These are phyloP conservation scores for Reinhardtius hippoglossoides DNA, from an alignment of 2,113 vertebrate species.

Conservation along the genomic window DNA sequence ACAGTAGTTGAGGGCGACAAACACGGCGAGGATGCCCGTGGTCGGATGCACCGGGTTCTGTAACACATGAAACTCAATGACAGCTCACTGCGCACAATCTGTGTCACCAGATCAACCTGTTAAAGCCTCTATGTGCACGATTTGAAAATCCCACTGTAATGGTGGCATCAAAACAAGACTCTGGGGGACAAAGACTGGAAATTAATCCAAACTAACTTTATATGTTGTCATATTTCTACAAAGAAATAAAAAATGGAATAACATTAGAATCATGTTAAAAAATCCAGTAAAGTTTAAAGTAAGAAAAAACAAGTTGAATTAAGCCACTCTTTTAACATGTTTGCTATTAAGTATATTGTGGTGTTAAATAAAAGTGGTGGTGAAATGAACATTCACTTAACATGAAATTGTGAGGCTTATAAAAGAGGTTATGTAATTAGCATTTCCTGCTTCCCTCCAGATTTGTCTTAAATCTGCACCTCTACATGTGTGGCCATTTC, in stretches of 20 bases:
- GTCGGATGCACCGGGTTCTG: conserved; percentile 87
- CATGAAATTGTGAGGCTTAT: too few relatives aligned
- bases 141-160: background rate
- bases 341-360: too few relatives aligned
- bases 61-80: conserved; percentile 24
- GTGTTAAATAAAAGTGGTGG: too few relatives aligned
- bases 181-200: background rate
- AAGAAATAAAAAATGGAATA: background rate
- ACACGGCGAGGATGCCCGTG: conserved; percentile 91
- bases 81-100: background rate
- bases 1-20: conserved; percentile 93
- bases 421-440: too few relatives aligned
- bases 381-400: too few relatives aligned
- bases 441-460: too few relatives aligned
- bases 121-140: background rate
- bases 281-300: background rate
- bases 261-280: background rate
- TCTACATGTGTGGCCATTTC: too few relatives aligned
- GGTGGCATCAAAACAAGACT: background rate
- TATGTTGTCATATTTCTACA: background rate
- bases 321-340: too few relatives aligned
- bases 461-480: too few relatives aligned
- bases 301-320: too few relatives aligned
- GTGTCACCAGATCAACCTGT: background rate
- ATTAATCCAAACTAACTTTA: background rate